Evolutionary conservation across 35 echinoderm and acorn worm species (phyloP).

Genomic region (Amphiura filiformis): DNA sequence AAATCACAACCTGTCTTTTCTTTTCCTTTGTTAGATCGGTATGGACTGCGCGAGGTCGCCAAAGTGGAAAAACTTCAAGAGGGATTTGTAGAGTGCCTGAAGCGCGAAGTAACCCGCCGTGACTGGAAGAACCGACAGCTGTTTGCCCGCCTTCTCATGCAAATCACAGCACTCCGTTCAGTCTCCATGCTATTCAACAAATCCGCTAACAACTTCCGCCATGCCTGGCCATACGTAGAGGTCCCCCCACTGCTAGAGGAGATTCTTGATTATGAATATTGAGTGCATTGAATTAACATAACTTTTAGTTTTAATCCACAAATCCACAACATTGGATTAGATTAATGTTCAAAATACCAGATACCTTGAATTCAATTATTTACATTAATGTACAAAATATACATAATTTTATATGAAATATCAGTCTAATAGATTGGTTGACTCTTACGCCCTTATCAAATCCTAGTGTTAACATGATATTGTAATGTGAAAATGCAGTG

Average conservation of each 20-base stretch:
- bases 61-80: constrained; percentile 84
- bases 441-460: neutral
- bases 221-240: constrained; percentile 80
- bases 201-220: constrained; percentile 71
- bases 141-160: constrained; percentile 91
- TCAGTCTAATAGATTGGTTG: neutral
- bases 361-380: no score
- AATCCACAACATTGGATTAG: no score
- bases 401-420: neutral
- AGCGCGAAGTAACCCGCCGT: constrained; percentile 81
- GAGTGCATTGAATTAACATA: neutral
- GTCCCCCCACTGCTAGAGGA: constrained; percentile 74
- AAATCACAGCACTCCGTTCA: constrained; percentile 76
- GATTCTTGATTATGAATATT: constrained; percentile 95
- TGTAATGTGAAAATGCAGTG: no score
- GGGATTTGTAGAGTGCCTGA: constrained; percentile 70
- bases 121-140: constrained; percentile 99
- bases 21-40: constrained; percentile 75
- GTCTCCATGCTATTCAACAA: constrained; percentile 79
- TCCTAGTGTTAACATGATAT: neutral
- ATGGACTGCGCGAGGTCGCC: constrained; percentile 60
- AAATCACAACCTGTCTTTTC: no score
- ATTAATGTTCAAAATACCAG: no score
- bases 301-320: neutral
- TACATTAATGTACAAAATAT: neutral